Percentiles rank a stretch among this genome's conserved stretches.
These are phyloP conservation scores for Cryptus armator DNA, from an alignment of 2,888 invertebrate species.

Conservation along the genomic window DNA sequence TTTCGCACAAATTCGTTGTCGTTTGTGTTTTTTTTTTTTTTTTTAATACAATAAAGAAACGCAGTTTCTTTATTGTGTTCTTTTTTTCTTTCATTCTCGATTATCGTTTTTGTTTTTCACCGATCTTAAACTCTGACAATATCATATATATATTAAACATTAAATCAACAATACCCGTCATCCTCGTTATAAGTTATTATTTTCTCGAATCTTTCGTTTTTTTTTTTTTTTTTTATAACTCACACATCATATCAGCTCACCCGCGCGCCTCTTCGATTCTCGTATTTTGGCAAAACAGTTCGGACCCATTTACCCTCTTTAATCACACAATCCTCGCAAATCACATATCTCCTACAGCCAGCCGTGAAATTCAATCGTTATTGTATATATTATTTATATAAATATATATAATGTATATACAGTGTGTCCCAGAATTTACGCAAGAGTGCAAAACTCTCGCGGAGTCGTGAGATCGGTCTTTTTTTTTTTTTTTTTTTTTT, in stretches of 20 bases:
- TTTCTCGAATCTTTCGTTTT: conserved; percentile 33
- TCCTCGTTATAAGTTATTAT: conserved; percentile 37
- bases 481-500: conserved; percentile 21
- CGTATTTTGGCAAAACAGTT: conserved; percentile 75
- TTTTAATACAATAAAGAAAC: conserved; percentile 58
- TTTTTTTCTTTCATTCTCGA: conserved; percentile 25
- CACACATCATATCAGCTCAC: not conserved
- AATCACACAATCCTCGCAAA: conserved; percentile 30
- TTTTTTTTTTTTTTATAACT: conserved; percentile 16
- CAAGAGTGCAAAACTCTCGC: conserved; percentile 34
- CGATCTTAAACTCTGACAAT: conserved; percentile 69
- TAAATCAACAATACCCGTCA: conserved; percentile 71
- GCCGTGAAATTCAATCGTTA: conserved; percentile 41
- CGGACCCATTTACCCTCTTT: conserved; percentile 48
- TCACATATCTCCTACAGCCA: conserved; percentile 33
- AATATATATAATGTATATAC: conserved; percentile 66
- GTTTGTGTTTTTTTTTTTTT: not conserved
- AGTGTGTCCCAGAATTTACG: conserved; percentile 64
- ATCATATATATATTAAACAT: conserved; percentile 69
- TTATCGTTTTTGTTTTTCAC: conserved; percentile 40
- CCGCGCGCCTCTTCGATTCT: conserved; percentile 55
- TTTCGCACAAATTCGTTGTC: conserved; percentile 47
- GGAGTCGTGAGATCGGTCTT: conserved; percentile 27
- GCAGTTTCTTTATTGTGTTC: conserved; percentile 21
- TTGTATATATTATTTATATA: conserved; percentile 59